Base-by-base conservation (phyloP, 2,888 invertebrate species). In the Dicyrtomina minuta region DNA sequence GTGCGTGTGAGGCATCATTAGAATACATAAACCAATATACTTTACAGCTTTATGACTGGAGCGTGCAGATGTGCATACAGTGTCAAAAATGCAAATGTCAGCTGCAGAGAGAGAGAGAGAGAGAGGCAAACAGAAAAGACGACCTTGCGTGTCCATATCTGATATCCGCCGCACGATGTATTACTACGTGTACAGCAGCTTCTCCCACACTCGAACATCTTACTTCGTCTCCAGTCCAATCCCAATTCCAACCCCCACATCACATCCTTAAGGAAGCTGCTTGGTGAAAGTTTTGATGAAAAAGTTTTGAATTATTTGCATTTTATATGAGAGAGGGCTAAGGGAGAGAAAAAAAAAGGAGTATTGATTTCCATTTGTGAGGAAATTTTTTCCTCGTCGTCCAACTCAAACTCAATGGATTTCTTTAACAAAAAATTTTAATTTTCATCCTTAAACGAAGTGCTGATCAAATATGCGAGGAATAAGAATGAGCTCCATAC, bases 11-110 rank as follows among this genome's bases (percentile, higher is more conserved):
- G 33, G 3, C 33, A 8, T 33, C 33, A 33, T 33, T 33, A 33
- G 33, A 33, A 33, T 33, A 33, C 33, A 33, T 33, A 33, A 33
- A 33, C 33, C 33, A 33, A 33, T 8, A 8, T 33, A 33, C 8
- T 33, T 33, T 33, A 33, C 33, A 8, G 33, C 33, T 8, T 33
- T 8, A 3, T 33, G 33, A 33, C 33, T 33, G 4, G 4, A 33
- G 33, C 33, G 8, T 33, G 33, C 33, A 33, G 33, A 33, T 33
- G 33, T 33, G 33, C 33, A 33, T 33, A 33, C 33, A 33, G 33
- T 33, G 33, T 33, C 33, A 33, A 22, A 51, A 51, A 51, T 51
- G 51, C 51, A 51, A 51, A 51, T 51, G 51, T 51, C 51, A 51
- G 51, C 51, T 17, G n/a, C 43, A 41, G 43, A 8, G 8, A 12